Conservation (phyloP, 2,888 invertebrate genomes). For the Altica lythri region DNA sequence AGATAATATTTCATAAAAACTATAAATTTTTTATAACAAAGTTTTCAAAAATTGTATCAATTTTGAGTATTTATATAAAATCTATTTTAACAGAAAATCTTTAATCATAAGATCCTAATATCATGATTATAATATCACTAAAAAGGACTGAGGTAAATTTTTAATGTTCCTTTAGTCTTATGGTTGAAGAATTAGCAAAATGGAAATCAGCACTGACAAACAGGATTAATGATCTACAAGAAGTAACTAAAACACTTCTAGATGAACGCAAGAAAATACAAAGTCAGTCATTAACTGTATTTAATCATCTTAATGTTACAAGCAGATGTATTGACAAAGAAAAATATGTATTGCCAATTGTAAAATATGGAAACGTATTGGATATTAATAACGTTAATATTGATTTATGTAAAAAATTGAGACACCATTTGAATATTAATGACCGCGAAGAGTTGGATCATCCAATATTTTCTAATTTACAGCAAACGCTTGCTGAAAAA, state of each 20-base stretch:
- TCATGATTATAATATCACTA: too few relatives aligned
- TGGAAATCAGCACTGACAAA: slow-evolving; percentile 82
- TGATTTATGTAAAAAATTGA: slow-evolving; percentile 66
- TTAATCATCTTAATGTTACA: slow-evolving; percentile 63
- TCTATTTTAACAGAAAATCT: too few relatives aligned
- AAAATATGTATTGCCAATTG: slow-evolving; percentile 43
- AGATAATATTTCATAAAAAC: too few relatives aligned
- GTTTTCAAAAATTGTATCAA: too few relatives aligned
- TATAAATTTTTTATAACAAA: too few relatives aligned
- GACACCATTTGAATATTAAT: slow-evolving; percentile 52
- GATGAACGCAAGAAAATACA: slow-evolving; percentile 71
- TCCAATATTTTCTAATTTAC: slow-evolving; percentile 1
- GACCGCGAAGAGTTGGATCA: slow-evolving; percentile 8
- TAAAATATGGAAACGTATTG: slow-evolving; percentile 65
- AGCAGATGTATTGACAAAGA: slow-evolving; percentile 53
- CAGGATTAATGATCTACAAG: slow-evolving; percentile 71
- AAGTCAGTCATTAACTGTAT: slow-evolving; percentile 67
- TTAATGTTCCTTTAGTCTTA: slow-evolving; percentile 81
- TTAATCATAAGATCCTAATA: too few relatives aligned
- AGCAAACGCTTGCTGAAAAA: slow-evolving; percentile 54
- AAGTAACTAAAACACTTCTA: slow-evolving; percentile 69
- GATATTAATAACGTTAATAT: slow-evolving; percentile 67
- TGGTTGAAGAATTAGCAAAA: slow-evolving; percentile 89
- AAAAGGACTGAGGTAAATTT: too few relatives aligned
- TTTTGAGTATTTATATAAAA: too few relatives aligned